These are phyloP conservation scores for Hypena proboscidalis DNA, from an alignment of 2,888 invertebrate genomes.

Conservation along the genomic window DNA sequence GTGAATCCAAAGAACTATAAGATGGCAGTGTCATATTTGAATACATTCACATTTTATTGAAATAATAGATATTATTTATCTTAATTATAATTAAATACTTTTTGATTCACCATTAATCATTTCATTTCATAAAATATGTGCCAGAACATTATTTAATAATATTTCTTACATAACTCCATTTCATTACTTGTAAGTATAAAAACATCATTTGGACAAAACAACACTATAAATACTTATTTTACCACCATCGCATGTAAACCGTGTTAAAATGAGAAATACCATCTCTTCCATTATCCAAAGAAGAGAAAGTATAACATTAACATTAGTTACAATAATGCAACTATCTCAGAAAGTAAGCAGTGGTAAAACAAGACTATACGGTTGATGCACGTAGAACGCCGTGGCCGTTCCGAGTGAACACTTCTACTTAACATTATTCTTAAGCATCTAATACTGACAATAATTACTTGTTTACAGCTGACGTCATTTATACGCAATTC, in stretches of 20 bases:
- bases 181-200: constrained; percentile 5
- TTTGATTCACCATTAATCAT: constrained; percentile 1
- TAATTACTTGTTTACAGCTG: neutral
- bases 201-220: neutral
- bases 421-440: neutral
- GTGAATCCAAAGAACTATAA: constrained; percentile 1
- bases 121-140: neutral
- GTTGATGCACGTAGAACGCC: neutral
- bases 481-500: too few species aligned
- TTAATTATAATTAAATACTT: neutral
- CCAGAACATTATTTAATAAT: neutral
- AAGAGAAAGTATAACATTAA: too few species aligned
- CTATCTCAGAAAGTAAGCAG: neutral
- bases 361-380: neutral
- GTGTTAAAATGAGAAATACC: too few species aligned
- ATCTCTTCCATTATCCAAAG: too few species aligned
- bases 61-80: neutral
- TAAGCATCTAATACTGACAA: constrained; percentile 1
- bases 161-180: neutral
- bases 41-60: neutral
- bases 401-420: constrained; percentile 4
- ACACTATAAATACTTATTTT: neutral
- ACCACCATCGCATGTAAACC: neutral
- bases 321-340: too few species aligned
- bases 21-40: constrained; percentile 4